Percentiles rank a stretch among this genome's conserved stretches.
phyloP scores from a whole-genome alignment of 1,140 invertebrate species.

The Cotesia chilonis region DNA sequence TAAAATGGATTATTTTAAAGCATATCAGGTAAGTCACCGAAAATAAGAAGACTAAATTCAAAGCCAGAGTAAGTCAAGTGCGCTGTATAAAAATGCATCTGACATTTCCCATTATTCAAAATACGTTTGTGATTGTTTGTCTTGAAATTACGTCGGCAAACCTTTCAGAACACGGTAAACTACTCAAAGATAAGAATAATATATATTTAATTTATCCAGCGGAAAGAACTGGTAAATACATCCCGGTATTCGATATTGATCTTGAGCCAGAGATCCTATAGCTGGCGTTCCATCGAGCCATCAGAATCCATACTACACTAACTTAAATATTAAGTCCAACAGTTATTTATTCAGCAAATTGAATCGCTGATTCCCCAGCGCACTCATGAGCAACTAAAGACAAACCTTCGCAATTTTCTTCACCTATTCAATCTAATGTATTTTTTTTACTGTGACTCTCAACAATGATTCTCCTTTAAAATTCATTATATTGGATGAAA shows the following conservation, averaged over 20 bases:
- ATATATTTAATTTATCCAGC: background rate
- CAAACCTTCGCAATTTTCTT: conserved; percentile 13
- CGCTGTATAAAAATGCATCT: conserved; percentile 1
- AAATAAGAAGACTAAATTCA: background rate
- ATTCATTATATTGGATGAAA: background rate
- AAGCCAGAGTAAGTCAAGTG: background rate
- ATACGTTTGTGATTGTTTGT: conserved; percentile 14
- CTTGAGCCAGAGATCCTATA: background rate
- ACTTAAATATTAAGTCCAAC: background rate
- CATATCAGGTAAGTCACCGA: background rate
- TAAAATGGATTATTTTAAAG: background rate
- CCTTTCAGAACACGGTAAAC: background rate
- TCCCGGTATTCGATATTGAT: background rate
- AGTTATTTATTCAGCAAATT: conserved; percentile 18
- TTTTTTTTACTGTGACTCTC: background rate
- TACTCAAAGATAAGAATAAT: background rate
- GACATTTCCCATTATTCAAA: background rate
- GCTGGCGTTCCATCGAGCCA: background rate
- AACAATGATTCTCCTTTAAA: background rate
- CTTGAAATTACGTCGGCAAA: conserved; percentile 3
- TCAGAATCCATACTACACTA: background rate
- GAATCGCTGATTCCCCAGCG: conserved; percentile 8
- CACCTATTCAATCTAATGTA: background rate
- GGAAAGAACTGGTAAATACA: too few relatives aligned
- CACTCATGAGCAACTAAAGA: conserved; percentile 16